Conservation (phyloP, 2,888 invertebrate species). For the Dicycla oo region DNA sequence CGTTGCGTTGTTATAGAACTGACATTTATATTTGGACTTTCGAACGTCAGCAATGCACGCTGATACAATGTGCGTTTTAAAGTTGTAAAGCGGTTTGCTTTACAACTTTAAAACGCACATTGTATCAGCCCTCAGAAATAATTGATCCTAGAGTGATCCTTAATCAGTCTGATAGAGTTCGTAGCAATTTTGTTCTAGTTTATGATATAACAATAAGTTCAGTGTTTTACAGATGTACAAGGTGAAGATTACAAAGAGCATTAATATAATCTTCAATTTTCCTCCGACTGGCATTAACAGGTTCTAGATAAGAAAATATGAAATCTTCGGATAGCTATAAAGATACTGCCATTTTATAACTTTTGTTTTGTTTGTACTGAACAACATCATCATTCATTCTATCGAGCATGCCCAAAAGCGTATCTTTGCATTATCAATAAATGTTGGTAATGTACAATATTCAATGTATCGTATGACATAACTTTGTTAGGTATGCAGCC, state of each 20-base stretch:
- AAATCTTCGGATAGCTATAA: slow-evolving; percentile 10
- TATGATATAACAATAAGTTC: not conserved
- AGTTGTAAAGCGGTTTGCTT: not conserved
- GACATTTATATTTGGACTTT: not conserved
- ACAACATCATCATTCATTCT: not conserved
- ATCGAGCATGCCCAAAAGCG: slow-evolving; percentile 25
- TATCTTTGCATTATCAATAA: slow-evolving; percentile 37
- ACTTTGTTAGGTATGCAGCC: slow-evolving; percentile 40
- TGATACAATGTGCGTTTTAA: not conserved
- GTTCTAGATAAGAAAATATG: slow-evolving; percentile 5
- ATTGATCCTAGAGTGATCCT: slow-evolving; percentile 1
- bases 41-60: not conserved
- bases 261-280: slow-evolving; percentile 7
- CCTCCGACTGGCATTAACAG: not conserved
- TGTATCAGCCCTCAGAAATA: not conserved
- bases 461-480: slow-evolving; percentile 42
- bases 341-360: slow-evolving; percentile 10
- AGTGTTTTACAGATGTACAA: not conserved
- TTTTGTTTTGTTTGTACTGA: too few relatives aligned
- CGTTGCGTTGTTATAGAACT: not conserved
- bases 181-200: slow-evolving; percentile 11
- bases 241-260: not conserved
- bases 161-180: not conserved
- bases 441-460: slow-evolving; percentile 22
- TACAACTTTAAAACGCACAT: not conserved